These are phyloP conservation scores for Argya squamiceps DNA, from an alignment of 2,797 vertebrate genomes.

Conservation along the genomic window DNA sequence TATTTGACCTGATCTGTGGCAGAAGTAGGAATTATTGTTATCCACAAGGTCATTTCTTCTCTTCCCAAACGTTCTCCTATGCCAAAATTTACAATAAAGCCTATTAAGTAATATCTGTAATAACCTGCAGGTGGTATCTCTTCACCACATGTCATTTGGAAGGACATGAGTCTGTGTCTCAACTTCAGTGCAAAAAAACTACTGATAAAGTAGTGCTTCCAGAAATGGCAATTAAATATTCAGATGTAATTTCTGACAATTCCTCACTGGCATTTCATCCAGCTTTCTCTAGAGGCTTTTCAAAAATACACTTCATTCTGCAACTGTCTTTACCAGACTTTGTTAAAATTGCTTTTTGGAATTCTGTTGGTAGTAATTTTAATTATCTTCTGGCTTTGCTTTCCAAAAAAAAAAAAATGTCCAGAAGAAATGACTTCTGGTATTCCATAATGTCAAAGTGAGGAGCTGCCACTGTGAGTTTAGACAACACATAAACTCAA, in stretches of 20 bases:
- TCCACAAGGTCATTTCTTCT: neutral
- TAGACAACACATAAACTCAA: neutral
- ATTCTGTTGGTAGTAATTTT: neutral
- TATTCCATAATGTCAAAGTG: neutral
- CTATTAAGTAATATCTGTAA: neutral
- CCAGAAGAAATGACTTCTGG: neutral
- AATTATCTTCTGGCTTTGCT: neutral
- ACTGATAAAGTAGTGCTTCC: neutral
- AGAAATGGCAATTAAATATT: neutral
- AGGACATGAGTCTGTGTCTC: neutral
- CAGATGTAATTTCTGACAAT: neutral
- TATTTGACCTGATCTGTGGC: neutral
- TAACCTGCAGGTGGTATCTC: neutral
- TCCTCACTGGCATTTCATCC: neutral
- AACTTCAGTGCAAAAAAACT: neutral
- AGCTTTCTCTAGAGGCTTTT: neutral
- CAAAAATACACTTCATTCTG: neutral
- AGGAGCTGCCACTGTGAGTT: neutral
- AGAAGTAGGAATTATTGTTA: neutral
- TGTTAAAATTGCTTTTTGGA: neutral
- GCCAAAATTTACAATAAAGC: neutral
- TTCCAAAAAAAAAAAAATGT: neutral
- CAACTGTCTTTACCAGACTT: neutral
- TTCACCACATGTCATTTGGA: neutral
- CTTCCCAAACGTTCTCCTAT: neutral